Conservation (phyloP, 2,888 invertebrate species). For the Hyppa rectilinea region DNA sequence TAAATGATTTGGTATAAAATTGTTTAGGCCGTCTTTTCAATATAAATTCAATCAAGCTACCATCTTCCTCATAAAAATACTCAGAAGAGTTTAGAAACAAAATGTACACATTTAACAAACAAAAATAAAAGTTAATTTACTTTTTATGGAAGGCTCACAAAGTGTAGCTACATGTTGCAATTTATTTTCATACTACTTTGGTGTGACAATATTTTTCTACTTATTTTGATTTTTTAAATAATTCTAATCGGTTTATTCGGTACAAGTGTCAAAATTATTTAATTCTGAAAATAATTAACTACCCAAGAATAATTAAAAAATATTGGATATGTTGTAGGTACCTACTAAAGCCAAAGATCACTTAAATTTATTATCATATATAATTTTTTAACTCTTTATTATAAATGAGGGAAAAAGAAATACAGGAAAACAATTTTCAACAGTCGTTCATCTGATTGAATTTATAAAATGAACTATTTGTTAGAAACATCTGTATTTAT, state of each 20-base stretch:
- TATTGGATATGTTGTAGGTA: neutral
- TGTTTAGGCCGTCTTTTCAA: neutral
- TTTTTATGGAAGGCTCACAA: constrained; percentile 6
- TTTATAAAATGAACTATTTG: constrained; percentile 11
- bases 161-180: constrained; percentile 4
- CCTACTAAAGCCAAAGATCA: neutral
- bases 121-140: neutral
- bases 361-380: neutral
- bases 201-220: constrained; percentile 6
- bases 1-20: constrained; percentile 3
- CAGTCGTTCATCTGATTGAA: neutral
- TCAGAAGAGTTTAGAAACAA: neutral
- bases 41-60: neutral
- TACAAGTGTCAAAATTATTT: neutral
- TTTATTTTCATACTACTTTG: constrained; percentile 31
- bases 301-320: neutral
- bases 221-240: constrained; percentile 10
- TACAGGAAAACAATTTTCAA: neutral
- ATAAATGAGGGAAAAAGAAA: neutral
- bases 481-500: neutral
- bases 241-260: constrained; percentile 6
- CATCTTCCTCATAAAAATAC: constrained; percentile 18
- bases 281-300: neutral
- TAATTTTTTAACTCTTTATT: neutral
- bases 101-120: constrained; percentile 7